phyloP scores from a whole-genome alignment of 2,797 vertebrate species.

The Tamandua tetradactyla region DNA sequence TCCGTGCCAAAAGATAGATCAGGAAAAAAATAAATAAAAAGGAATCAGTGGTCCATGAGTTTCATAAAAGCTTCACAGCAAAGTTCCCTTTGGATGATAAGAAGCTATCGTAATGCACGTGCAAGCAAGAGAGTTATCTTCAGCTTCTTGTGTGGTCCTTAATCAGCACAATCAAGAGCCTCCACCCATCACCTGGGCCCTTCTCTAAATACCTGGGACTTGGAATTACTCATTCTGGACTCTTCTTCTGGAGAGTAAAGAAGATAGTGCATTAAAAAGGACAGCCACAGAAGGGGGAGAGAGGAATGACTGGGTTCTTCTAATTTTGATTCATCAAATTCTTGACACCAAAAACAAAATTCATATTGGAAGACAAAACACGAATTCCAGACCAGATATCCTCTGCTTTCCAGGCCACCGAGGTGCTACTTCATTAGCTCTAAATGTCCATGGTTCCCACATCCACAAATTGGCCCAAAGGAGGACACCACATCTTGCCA shows the following conservation, averaged over 20 bases:
- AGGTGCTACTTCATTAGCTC: background rate
- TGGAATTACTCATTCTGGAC: constrained; percentile 27
- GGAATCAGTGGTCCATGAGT: background rate
- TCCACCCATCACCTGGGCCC: background rate
- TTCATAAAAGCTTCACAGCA: background rate
- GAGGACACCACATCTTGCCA: background rate
- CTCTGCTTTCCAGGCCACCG: background rate
- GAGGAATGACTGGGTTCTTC: background rate
- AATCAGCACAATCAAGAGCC: background rate
- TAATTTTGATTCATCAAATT: constrained; percentile 11
- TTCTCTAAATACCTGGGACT: constrained; percentile 2
- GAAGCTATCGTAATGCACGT: background rate
- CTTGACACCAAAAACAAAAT: constrained; percentile 24
- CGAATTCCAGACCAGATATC: constrained; percentile 7
- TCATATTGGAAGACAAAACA: background rate
- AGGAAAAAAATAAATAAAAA: background rate
- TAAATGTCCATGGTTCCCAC: background rate
- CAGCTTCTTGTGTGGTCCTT: background rate
- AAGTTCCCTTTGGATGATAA: background rate
- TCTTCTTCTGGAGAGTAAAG: background rate
- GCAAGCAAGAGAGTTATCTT: background rate
- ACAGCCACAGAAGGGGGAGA: background rate
- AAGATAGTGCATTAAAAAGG: background rate
- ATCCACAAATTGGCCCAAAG: constrained; percentile 1
- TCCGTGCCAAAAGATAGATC: background rate